Evolutionary conservation across 2,888 invertebrate genomes (phyloP), one percentile per base, ranked within the genome.

Genomic region (Netelia virgata): DNA sequence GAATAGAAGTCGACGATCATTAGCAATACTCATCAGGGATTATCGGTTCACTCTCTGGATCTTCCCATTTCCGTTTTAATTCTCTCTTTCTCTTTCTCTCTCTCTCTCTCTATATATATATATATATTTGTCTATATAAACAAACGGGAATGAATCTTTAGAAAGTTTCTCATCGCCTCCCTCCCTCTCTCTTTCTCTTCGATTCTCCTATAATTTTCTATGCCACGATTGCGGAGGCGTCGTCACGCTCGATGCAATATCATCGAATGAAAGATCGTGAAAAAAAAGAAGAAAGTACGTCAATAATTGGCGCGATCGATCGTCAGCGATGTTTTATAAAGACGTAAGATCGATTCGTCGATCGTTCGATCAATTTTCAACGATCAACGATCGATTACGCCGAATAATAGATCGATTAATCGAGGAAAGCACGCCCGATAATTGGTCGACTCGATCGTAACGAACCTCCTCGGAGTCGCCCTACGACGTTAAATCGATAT

Each of bases 231-330:
- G 66, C 23, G 68, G 69, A 76, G 81, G 53, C 72, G 76, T 76
- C 76, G 77, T 74, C 78, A 61, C 78, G 84, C 73, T 76, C 68
- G 18, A 64, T 64, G 84, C 72, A 68, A 64, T 50, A 53, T 69
- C 23, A 16, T 55, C 70, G 78, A 82, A 75, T 82, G 78, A 75
- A 78, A 59, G 75, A 82, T 66, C 74, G 74, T 18, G 82, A 72
- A 78, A 82, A 84, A 75, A 63, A 75, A 84, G 75, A 68, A 75
- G 84, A 78, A 84, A 84, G 82, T 78, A 11, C 53, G 9, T 53
- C 50, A 28, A 28, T 64, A 70, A 59, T 72, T 66, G 61, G 43
- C 72, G 20, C 9, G 59, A 59, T 47, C 72, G 72, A 68, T 76
- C 53, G 41, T 53, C 10, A n/a, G n/a, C 43, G 36, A 11, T 61